Percentiles rank a stretch among this genome's conserved stretches.
Conservation (phyloP, 2,888 invertebrate genomes). For the Pandemis cinnamomeana region DNA sequence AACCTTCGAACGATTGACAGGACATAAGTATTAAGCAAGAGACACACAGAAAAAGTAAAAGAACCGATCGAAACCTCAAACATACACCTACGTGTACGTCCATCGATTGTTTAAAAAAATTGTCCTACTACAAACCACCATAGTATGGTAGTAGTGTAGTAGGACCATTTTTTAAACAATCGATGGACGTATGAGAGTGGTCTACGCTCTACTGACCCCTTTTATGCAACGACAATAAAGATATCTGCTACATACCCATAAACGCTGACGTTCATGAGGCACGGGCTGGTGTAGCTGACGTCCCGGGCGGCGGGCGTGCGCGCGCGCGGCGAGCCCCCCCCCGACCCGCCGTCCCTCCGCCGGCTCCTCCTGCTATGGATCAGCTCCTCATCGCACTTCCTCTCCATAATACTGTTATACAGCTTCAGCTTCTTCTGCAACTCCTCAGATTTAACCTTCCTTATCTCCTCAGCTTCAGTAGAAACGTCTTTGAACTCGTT, state of each 20-base stretch:
- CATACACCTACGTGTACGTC: too few species aligned
- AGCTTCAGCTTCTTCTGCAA: conserved; percentile 84
- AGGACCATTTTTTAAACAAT: too few species aligned
- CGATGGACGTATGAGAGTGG: too few species aligned
- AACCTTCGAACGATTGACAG: too few species aligned
- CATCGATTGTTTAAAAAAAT: too few species aligned
- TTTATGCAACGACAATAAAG: too few species aligned
- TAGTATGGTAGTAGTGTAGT: too few species aligned
- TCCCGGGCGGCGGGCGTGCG: conserved; percentile 60
- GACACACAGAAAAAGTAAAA: too few species aligned
- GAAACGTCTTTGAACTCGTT: conserved; percentile 74
- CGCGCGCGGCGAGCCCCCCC: conserved; percentile 59
- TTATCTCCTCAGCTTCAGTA: conserved; percentile 64
- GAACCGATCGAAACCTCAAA: too few species aligned
- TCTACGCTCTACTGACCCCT: too few species aligned
- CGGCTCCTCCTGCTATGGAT: conserved; percentile 84
- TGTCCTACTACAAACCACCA: too few species aligned
- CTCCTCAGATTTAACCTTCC: conserved; percentile 65
- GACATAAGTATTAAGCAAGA: too few species aligned
- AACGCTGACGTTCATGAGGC: conserved; percentile 68
- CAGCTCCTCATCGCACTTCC: conserved; percentile 89
- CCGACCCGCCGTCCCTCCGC: conserved; percentile 59
- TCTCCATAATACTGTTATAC: conserved; percentile 89
- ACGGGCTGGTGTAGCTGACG: conserved; percentile 67
- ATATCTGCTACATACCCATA: conserved; percentile 55